These are phyloP conservation scores for Koerneria pararmatus DNA, from an alignment of 2,888 invertebrate genomes.

Conservation along the genomic window DNA sequence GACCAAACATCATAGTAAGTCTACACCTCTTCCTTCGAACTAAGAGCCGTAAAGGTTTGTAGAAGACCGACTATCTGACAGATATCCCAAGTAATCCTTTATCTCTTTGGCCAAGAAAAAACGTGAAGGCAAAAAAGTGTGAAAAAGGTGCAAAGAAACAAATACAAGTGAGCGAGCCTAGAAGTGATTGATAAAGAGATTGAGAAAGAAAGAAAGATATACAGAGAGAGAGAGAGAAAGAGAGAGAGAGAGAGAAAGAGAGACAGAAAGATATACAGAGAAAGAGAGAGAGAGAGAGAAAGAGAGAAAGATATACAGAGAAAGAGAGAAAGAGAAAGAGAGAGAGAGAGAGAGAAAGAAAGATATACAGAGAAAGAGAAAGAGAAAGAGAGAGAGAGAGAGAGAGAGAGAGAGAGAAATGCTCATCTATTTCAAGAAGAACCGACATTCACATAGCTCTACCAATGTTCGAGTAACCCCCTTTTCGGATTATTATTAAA, in stretches of 20 bases:
- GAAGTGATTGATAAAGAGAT: neutral
- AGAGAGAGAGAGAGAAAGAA: constrained; percentile 4
- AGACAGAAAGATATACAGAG: neutral
- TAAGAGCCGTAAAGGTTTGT: neutral
- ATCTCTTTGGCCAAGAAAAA: constrained; percentile 12
- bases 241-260: neutral
- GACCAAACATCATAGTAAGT: neutral
- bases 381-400: neutral
- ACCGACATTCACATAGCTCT: too few relatives aligned
- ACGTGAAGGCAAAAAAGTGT: neutral
- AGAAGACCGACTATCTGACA: neutral
- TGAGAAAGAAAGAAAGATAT: neutral
- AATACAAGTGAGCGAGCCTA: too few relatives aligned
- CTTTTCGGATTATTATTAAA: too few relatives aligned
- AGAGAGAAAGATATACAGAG: neutral
- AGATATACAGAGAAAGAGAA: neutral
- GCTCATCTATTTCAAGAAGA: neutral
- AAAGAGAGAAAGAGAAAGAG: neutral
- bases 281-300: neutral
- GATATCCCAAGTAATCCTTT: neutral
- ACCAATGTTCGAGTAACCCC: too few relatives aligned
- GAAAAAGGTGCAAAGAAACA: neutral
- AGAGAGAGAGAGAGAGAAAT: neutral
- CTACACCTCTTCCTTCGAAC: neutral
- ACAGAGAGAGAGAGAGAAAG: neutral